phyloP scores from a whole-genome alignment of 1,140 invertebrate genomes.

The Panulirus ornatus region DNA sequence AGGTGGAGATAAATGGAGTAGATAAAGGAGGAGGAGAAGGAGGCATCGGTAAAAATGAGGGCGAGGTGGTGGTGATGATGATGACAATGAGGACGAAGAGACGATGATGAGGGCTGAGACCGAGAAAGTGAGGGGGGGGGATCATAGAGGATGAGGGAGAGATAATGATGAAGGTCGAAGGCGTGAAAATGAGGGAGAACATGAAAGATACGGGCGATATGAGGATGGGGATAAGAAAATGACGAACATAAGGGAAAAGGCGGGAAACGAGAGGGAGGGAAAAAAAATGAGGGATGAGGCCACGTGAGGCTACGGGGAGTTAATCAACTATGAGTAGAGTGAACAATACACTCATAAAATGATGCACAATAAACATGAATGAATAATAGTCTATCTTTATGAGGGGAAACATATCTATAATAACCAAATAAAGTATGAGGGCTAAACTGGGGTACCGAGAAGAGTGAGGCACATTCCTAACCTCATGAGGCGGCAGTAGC shows the following conservation, averaged over 20 bases:
- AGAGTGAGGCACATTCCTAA: no score
- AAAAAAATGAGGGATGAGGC: neutral
- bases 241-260: no score
- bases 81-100: neutral
- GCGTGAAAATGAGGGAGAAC: no score
- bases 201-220: neutral
- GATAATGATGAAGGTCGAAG: no score
- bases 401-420: neutral
- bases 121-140: neutral
- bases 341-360: neutral
- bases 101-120: neutral
- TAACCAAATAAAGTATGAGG: neutral
- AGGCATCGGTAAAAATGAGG: neutral
- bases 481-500: no score
- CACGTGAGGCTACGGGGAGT: neutral
- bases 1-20: neutral
- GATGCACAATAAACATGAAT: neutral
- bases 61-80: neutral
- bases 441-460: no score
- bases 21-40: neutral
- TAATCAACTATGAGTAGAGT: neutral
- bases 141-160: neutral
- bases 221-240: no score
- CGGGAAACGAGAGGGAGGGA: neutral
- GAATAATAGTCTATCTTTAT: neutral